Conservation (phyloP, 92 coral and sea anemone species). For the Isaurus tuberculatus region DNA sequence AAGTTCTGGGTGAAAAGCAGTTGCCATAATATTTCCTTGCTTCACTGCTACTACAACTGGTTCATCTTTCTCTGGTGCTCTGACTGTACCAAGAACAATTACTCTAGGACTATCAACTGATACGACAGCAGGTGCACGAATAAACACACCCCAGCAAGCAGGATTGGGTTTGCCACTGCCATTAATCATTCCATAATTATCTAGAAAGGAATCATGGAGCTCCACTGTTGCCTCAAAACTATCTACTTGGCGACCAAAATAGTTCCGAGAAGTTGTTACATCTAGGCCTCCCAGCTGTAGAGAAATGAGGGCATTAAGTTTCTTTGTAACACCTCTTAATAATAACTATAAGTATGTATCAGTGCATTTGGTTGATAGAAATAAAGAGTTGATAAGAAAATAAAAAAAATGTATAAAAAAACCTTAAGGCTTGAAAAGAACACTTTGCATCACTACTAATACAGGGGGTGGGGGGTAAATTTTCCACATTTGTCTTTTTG, state of each 20-base stretch:
- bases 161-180: not conserved
- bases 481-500: too few relatives aligned
- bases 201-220: slow-evolving; percentile 62
- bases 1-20: slow-evolving; percentile 98
- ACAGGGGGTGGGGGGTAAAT: too few relatives aligned
- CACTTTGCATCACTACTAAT: too few relatives aligned
- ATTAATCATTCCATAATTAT: slow-evolving; percentile 19
- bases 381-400: too few relatives aligned
- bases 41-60: slow-evolving; percentile 95
- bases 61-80: slow-evolving; percentile 60
- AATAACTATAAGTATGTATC: too few relatives aligned
- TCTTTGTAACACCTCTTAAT: too few relatives aligned
- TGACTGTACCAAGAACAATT: slow-evolving; percentile 79
- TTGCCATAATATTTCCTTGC: slow-evolving; percentile 83
- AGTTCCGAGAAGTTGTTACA: slow-evolving; percentile 92
- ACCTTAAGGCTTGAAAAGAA: too few relatives aligned
- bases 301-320: not conserved
- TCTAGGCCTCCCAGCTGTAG: slow-evolving; percentile 90
- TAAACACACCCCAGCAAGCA: slow-evolving; percentile 85
- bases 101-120: slow-evolving; percentile 83
- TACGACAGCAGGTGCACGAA: slow-evolving; percentile 94
- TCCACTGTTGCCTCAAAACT: slow-evolving; percentile 87
- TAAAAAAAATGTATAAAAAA: too few relatives aligned
- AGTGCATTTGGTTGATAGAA: too few relatives aligned
- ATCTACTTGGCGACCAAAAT: slow-evolving; percentile 95